phyloP scores from a whole-genome alignment of 2,888 invertebrate species.

The Scaptomyza cyrtandrae region DNA sequence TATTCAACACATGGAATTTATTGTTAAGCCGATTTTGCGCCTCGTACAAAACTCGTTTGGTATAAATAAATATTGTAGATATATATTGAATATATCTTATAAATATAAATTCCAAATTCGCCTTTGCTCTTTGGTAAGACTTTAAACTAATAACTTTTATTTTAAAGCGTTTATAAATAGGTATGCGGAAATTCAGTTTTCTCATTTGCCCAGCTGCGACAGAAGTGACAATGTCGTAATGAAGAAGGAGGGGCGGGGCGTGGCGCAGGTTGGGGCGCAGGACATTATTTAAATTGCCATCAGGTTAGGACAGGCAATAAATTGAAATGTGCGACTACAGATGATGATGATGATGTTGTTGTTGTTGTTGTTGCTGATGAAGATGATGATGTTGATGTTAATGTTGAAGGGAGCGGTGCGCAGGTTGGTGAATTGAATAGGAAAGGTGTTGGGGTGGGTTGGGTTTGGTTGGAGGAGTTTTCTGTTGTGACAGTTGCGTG shows the following conservation, averaged over 20 bases:
- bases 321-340: slow-evolving; percentile 51
- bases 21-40: too few relatives aligned
- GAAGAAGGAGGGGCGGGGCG: background rate
- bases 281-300: slow-evolving; percentile 72
- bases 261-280: slow-evolving; percentile 20
- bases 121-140: too few relatives aligned
- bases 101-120: too few relatives aligned
- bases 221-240: slow-evolving; percentile 39
- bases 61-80: too few relatives aligned
- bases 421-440: background rate
- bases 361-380: too few relatives aligned
- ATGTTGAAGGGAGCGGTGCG: too few relatives aligned
- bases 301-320: slow-evolving; percentile 70
- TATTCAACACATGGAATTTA: too few relatives aligned
- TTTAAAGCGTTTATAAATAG: slow-evolving; percentile 42
- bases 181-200: slow-evolving; percentile 19
- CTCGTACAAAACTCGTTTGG: too few relatives aligned
- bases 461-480: too few relatives aligned
- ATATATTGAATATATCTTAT: too few relatives aligned
- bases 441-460: too few relatives aligned
- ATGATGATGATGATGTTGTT: slow-evolving; percentile 32
- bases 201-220: slow-evolving; percentile 39
- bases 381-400: background rate
- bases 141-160: background rate
- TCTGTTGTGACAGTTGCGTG: slow-evolving; percentile 29